Conservation (phyloP, 1,140 invertebrate species). For the Anastrepha obliqua region DNA sequence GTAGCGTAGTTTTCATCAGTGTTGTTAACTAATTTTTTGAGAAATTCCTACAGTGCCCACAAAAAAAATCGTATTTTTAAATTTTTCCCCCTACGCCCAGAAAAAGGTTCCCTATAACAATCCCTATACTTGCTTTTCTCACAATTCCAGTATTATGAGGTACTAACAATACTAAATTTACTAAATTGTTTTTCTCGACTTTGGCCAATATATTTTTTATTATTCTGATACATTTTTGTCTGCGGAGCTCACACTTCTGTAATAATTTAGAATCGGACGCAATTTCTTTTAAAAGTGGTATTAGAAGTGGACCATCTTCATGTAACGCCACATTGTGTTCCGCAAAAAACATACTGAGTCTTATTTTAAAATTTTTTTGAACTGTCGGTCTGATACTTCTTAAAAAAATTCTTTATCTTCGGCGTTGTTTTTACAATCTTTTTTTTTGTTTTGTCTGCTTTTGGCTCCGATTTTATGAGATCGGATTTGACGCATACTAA, state of each 20-base stretch:
- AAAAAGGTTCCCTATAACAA: too few relatives aligned
- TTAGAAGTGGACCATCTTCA: too few relatives aligned
- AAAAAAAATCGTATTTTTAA: too few relatives aligned
- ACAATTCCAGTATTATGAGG: too few relatives aligned
- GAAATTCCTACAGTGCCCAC: too few relatives aligned
- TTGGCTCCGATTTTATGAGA: neutral
- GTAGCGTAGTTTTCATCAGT: too few relatives aligned
- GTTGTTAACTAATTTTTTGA: too few relatives aligned
- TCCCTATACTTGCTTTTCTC: too few relatives aligned
- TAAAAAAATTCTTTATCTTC: neutral
- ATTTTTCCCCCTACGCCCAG: too few relatives aligned
- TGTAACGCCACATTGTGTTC: constrained; percentile 45
- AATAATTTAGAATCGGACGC: constrained; percentile 24
- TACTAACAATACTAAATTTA: neutral
- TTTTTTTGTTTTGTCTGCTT: neutral
- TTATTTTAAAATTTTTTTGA: constrained; percentile 1
- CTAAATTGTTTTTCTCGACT: neutral
- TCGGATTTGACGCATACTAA: neutral
- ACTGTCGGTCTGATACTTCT: neutral
- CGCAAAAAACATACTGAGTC: constrained; percentile 13
- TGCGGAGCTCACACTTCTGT: neutral
- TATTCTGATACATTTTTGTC: neutral
- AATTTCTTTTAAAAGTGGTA: constrained; percentile 28
- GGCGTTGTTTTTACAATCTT: neutral
- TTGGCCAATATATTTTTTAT: neutral